Evolutionary conservation across 1,140 invertebrate genomes (phyloP).

Genomic region (Trichonephila inaurata): DNA sequence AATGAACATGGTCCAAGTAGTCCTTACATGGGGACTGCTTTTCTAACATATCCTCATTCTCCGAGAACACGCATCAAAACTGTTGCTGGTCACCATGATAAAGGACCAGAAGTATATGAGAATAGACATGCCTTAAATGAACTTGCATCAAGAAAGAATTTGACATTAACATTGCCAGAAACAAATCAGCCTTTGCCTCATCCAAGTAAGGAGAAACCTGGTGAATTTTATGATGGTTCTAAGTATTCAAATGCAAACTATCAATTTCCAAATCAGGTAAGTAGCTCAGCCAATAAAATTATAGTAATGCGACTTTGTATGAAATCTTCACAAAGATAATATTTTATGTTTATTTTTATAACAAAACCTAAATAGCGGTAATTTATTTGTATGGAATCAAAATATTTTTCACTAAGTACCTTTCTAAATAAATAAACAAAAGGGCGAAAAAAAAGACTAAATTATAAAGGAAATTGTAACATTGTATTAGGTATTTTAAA

Average conservation of each 20-base stretch:
- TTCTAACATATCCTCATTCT: constrained; percentile 79
- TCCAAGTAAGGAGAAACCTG: neutral
- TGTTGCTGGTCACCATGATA: constrained; percentile 77
- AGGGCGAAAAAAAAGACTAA: too few species aligned
- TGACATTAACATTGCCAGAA: constrained; percentile 56
- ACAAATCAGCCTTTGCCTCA: neutral
- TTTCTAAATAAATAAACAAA: too few species aligned
- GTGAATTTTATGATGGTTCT: constrained; percentile 38
- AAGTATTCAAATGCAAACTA: constrained; percentile 67
- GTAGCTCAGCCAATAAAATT: neutral
- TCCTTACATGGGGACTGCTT: constrained; percentile 73
- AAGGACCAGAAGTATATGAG: constrained; percentile 78
- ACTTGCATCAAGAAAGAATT: constrained; percentile 35
- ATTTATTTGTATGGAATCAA: too few species aligned
- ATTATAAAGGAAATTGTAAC: too few species aligned
- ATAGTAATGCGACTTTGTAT: too few species aligned
- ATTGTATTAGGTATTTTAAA: too few species aligned
- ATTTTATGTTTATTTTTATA: too few species aligned
- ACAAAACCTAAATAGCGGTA: too few species aligned
- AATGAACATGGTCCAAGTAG: constrained; percentile 60
- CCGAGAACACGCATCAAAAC: constrained; percentile 86
- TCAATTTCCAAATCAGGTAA: constrained; percentile 54
- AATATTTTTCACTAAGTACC: too few species aligned
- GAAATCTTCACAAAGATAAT: too few species aligned
- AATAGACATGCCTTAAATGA: constrained; percentile 81